Evolutionary conservation across 92 coral and sea anemone species (phyloP), one percentile per base, ranked within the genome.

Genomic region (Plumapathes pennacea): DNA sequence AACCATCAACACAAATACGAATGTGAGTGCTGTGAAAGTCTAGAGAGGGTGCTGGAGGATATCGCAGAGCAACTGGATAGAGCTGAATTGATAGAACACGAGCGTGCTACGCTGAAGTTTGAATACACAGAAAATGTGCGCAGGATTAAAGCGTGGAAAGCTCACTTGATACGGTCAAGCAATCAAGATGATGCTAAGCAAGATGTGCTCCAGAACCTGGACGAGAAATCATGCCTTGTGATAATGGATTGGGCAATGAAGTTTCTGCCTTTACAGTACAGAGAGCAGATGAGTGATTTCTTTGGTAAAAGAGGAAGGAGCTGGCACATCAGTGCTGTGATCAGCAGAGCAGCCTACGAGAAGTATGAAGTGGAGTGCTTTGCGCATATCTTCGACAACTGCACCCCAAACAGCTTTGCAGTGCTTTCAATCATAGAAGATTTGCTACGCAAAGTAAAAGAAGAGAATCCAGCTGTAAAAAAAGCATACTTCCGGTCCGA

Each of bases 311-410:
- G 51, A 42, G 61, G 72, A 3, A 30, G 36, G 19, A 64, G 72
- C 53, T 67, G 75, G 75, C 75, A 67, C 55, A 43, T 67, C 43
- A 41, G 55, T 10, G 75, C 75, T 5, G 75, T 67, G n/a, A 67
- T 43, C 15, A 67, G 64, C 3, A 54, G 40, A 41, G 44, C 30
- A 54, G 28, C 29, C 8, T 39, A 18, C 13, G 32, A 46, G 19
- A 67, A 67, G 34, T 44, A 37, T 54, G 44, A 54, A 54, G 67
- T 44, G 3, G 50, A 56, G 28, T 69, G 67, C 23, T 60, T 40
- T 42, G 58, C 31, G 15, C 67, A 60, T 28, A 39, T 60, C 10
- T 42, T 60, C 17, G 27, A 60, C 19, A 42, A 32, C 46, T 54
- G 63, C 42, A 2, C 38, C 43, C 67, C 41, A 32, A 56, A 44